phyloP scores from a whole-genome alignment of 2,888 invertebrate species.

The Argyresthia goedartella region DNA sequence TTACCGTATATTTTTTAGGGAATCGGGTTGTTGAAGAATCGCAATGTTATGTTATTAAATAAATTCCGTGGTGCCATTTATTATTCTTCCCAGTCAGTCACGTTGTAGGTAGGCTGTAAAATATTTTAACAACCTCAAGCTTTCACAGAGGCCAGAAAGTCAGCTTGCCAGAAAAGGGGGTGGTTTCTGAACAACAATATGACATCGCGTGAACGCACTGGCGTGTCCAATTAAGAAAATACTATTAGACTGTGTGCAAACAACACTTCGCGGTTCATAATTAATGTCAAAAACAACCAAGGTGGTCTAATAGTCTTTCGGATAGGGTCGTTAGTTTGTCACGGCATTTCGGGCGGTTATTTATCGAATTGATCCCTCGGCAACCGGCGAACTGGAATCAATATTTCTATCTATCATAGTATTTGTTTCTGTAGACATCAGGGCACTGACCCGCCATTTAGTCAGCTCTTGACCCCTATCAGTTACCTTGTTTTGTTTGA shows the following conservation, averaged over 20 bases:
- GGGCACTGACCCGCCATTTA: background rate
- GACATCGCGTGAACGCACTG: slow-evolving; percentile 18
- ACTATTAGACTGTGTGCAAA: slow-evolving; percentile 15
- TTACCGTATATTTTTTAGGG: no score
- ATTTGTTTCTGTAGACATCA: background rate
- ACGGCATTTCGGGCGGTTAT: background rate
- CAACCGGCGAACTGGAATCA: background rate
- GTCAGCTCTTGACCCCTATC: background rate
- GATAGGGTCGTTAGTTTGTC: slow-evolving; percentile 7
- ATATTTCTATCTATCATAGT: background rate
- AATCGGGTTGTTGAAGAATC: no score
- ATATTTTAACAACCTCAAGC: no score
- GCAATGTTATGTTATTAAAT: no score
- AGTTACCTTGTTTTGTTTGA: no score
- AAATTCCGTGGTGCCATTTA: no score
- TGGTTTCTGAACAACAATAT: background rate
- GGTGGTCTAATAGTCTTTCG: slow-evolving; percentile 10
- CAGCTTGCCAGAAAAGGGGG: no score
- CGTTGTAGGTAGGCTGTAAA: no score
- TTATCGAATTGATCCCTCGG: background rate
- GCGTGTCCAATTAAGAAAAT: slow-evolving; percentile 17
- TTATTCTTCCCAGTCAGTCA: no score
- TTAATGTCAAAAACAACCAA: slow-evolving; percentile 12
- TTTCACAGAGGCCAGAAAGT: no score
- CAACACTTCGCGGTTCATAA: slow-evolving; percentile 13